Evolutionary conservation across 2,888 invertebrate genomes (phyloP).

Genomic region (Blastobasis adustella): DNA sequence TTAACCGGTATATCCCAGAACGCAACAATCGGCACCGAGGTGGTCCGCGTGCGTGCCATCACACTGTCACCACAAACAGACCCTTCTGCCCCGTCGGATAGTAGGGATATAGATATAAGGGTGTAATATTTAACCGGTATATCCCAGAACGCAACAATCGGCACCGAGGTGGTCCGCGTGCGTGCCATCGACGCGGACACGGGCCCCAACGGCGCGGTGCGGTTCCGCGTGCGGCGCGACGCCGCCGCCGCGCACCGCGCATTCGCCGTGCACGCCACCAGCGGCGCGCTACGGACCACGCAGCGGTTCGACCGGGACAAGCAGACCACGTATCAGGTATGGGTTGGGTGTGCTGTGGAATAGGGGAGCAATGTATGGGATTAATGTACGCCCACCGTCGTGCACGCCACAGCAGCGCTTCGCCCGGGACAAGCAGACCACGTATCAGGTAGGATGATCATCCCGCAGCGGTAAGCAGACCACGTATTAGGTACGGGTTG

Average conservation of each 20-base stretch:
- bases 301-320: constrained; percentile 85
- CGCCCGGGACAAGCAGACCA: constrained; percentile 88
- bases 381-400: no score
- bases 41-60: no score
- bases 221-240: constrained; percentile 88
- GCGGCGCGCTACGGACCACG: constrained; percentile 84
- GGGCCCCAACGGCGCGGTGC: constrained; percentile 92
- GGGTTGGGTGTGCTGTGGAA: no score
- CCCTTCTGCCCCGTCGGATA: no score
- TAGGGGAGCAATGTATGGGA: no score
- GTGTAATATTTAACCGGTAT: no score
- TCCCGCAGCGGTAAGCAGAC: background rate
- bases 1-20: no score
- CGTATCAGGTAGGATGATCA: constrained; percentile 83
- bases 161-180: constrained; percentile 85
- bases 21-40: no score
- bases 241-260: constrained; percentile 86
- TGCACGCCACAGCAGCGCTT: constrained; percentile 82
- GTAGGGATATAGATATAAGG: no score
- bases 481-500: background rate
- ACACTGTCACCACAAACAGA: no score
- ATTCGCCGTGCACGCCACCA: constrained; percentile 86
- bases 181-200: constrained; percentile 91
- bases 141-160: constrained; percentile 87
- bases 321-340: constrained; percentile 83